Conservation (phyloP, 2,113 vertebrate genomes). For the Actenoides hombroni region DNA sequence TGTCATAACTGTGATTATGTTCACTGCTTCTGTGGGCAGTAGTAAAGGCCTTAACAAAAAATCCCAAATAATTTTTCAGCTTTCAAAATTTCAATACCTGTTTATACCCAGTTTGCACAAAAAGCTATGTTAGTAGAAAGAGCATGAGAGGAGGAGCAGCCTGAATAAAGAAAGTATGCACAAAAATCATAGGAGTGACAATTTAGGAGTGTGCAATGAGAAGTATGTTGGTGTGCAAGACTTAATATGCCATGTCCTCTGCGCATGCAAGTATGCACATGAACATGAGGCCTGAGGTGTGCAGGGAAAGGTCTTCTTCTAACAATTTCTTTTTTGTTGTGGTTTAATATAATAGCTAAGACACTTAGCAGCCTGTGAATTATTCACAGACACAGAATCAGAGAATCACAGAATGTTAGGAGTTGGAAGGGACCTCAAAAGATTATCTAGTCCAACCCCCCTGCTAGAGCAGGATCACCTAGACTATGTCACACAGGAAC, state of each 20-base stretch:
- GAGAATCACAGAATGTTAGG: no score
- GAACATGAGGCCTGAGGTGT: fast-evolving
- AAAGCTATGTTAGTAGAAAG: background rate
- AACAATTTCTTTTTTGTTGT: background rate
- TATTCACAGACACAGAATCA: no score
- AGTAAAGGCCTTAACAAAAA: background rate
- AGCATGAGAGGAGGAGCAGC: background rate
- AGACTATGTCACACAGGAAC: no score
- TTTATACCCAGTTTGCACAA: background rate
- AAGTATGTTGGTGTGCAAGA: background rate
- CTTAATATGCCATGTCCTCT: background rate
- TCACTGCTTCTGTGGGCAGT: background rate
- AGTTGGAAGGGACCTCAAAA: no score
- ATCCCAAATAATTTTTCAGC: background rate
- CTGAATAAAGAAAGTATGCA: background rate
- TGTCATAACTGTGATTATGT: background rate
- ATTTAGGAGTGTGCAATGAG: background rate
- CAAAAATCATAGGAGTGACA: background rate
- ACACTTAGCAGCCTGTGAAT: background rate
- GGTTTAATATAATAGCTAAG: background rate
- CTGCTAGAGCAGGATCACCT: no score
- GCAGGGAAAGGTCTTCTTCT: background rate
- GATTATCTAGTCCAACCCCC: no score
- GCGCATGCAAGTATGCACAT: fast-evolving
- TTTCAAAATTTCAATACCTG: background rate